A percentile compares a stretch with the other conserved stretches of the same genome.
Evolutionary conservation across 2,888 invertebrate genomes (phyloP).

Genomic region (Zootermopsis nevadensis): DNA sequence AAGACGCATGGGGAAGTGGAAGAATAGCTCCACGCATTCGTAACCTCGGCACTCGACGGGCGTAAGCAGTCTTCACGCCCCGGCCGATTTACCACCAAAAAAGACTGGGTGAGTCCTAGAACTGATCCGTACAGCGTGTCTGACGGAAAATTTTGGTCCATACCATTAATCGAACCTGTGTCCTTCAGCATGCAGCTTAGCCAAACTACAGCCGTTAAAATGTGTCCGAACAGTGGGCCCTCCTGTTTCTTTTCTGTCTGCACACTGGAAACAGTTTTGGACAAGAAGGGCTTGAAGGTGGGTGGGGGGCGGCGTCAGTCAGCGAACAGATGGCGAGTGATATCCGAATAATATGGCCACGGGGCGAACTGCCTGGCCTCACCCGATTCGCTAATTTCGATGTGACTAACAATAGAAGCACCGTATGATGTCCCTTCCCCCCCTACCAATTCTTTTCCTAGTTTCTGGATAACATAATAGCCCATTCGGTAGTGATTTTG

Average conservation of each 20-base stretch:
- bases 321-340: constrained; percentile 49
- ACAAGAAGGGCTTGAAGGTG: background rate
- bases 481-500: background rate
- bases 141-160: too few species aligned
- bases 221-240: too few species aligned
- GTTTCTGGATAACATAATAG: constrained; percentile 16
- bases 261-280: background rate
- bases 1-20: too few species aligned
- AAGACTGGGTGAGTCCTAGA: too few species aligned
- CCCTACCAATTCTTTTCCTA: constrained; percentile 9
- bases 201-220: too few species aligned
- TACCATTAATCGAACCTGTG: too few species aligned
- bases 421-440: background rate
- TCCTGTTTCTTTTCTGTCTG: background rate
- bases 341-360: constrained; percentile 48
- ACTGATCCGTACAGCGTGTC: too few species aligned
- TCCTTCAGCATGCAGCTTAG: too few species aligned
- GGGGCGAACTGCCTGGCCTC: constrained; percentile 40
- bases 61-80: too few species aligned
- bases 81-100: too few species aligned
- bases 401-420: constrained; percentile 49
- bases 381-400: constrained; percentile 52
- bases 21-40: too few species aligned
- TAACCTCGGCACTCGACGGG: too few species aligned
- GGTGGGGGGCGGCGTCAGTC: background rate